Evolutionary conservation across 2,888 invertebrate species (phyloP), one percentile per base, ranked within the genome.

Genomic region (Nephrotoma guestfalica): DNA sequence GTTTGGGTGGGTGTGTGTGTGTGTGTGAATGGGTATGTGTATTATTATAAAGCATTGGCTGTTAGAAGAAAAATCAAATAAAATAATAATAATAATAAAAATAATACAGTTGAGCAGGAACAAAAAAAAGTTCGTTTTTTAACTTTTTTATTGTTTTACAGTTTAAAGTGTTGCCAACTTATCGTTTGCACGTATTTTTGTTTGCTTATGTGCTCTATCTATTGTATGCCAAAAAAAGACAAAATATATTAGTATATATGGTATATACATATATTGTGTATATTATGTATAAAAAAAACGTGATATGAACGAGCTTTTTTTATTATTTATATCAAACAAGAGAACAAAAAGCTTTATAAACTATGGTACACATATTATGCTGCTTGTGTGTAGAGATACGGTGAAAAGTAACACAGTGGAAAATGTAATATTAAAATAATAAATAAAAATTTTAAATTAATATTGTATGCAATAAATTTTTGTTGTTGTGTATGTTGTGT

Each of bases 181-280:
- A 85, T 85, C 85, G 41, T 85, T 85, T 85, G 85, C 85, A 85
- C 85, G 85, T 85, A 85, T 43, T 85, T 85, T 85, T 85, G 85
- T 85, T 85, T 85, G 85, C 43, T 85, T 85, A 85, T 85, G 85
- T 85, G 85, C 85, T 85, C 85, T 85, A 85, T 85, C 85, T 85
- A 41, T 84, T 41, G 42, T 41, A 84, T 18, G 84, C 18, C 41
- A 41, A 84, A 84, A 83, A n/a, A 42, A 84, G 84, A 71, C 71
- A 71, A 71, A 71, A 71, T 9, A 57, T 57, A 57, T 57, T 57
- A 57, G 30, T 30, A 2, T 2, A 30, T 30, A 30, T 30, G 2
- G 0, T 0, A 30, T 30, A 30, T 30, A 30, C 30, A 30, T 30
- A 30, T 30, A 30, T 30, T 30, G 30, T 30, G 30, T 30, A 30